A percentile compares a stretch with the other conserved stretches of the same genome.
These are phyloP conservation scores for Dicerorhinus sumatrensis DNA, from an alignment of 2,113 vertebrate genomes.

Conservation along the genomic window DNA sequence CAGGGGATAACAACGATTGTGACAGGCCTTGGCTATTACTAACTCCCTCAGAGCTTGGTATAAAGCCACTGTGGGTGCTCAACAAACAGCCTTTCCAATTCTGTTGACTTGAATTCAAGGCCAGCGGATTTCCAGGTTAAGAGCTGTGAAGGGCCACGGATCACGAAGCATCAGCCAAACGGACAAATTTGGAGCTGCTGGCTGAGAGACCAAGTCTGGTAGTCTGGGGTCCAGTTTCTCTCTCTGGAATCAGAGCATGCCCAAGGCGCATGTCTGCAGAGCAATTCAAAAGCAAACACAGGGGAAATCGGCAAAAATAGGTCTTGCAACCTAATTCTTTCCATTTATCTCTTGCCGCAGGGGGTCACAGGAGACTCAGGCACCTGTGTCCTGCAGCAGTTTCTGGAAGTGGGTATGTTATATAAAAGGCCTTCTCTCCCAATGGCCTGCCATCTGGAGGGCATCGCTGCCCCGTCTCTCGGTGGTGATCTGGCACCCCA, in stretches of 20 bases:
- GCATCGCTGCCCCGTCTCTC: neutral
- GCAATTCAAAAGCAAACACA: slow-evolving; percentile 76
- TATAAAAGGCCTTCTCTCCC: slow-evolving; percentile 59
- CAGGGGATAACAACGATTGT: neutral
- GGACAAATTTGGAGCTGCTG: neutral
- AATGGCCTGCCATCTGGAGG: neutral
- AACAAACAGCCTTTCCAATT: neutral
- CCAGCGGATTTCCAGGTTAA: neutral
- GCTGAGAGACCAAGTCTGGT: neutral
- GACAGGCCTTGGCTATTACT: neutral
- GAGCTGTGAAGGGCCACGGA: neutral
- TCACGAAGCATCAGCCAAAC: neutral
- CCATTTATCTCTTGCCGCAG: slow-evolving; percentile 66
- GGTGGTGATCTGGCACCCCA: neutral
- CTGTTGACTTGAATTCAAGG: neutral
- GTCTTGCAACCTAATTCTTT: slow-evolving; percentile 67
- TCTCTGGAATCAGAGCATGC: slow-evolving; percentile 39
- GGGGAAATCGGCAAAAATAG: slow-evolving; percentile 72
- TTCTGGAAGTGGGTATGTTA: slow-evolving; percentile 68
- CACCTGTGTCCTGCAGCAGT: slow-evolving; percentile 54
- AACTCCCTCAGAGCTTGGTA: neutral
- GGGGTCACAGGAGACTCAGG: slow-evolving; percentile 52
- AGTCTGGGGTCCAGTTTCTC: slow-evolving; percentile 1
- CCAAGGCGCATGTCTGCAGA: neutral
- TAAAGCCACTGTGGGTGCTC: neutral